Evolutionary conservation across 1,140 invertebrate genomes (phyloP).

Genomic region (Pseudachorutes palmiensis): DNA sequence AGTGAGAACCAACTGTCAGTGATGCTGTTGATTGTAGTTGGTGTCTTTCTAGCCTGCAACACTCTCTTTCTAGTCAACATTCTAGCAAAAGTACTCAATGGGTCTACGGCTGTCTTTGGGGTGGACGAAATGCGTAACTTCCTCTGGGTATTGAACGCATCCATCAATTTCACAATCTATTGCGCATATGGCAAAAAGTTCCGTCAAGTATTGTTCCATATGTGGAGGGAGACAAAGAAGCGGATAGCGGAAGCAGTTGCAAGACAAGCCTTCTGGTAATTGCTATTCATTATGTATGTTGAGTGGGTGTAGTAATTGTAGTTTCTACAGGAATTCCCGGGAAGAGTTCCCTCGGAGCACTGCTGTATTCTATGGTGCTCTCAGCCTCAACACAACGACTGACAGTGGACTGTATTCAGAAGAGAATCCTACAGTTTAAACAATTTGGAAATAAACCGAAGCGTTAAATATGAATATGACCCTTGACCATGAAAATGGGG

Average conservation of each 20-base stretch:
- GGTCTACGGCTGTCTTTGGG: background rate
- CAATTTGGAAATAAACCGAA: no score
- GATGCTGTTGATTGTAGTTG: background rate
- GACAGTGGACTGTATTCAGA: background rate
- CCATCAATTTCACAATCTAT: background rate
- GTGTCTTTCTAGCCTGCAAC: background rate
- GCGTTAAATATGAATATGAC: no score
- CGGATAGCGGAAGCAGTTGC: background rate
- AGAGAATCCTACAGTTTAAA: no score
- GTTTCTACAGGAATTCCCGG: background rate
- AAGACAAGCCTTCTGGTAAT: background rate
- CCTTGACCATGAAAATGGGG: no score
- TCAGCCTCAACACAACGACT: background rate
- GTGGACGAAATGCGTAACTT: background rate
- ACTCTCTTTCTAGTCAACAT: background rate
- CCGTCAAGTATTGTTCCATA: background rate
- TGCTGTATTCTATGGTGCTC: background rate
- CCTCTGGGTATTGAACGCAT: background rate
- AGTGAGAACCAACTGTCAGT: background rate
- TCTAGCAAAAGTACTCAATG: background rate
- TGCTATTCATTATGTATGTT: background rate
- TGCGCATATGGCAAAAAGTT: background rate
- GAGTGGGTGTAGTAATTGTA: background rate
- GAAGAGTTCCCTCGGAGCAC: background rate
- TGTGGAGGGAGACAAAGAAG: background rate